These are phyloP conservation scores for Baccha elongata DNA, from an alignment of 2,888 invertebrate genomes.

Conservation along the genomic window DNA sequence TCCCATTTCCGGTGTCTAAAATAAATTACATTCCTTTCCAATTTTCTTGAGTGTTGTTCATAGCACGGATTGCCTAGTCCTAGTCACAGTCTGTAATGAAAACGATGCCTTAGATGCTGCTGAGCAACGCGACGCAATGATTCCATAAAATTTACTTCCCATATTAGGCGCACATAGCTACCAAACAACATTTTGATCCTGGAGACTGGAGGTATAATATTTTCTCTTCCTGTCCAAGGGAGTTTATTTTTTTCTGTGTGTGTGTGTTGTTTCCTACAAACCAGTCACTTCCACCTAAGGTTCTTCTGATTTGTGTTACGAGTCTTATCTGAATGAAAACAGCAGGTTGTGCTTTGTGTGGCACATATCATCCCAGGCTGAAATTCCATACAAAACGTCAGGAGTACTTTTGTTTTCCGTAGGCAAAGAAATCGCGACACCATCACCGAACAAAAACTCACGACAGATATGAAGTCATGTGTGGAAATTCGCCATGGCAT, in stretches of 20 bases:
- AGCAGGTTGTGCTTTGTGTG: constrained; percentile 29
- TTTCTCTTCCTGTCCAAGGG: constrained; percentile 48
- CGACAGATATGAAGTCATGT: constrained; percentile 60
- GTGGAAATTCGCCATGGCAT: constrained; percentile 45
- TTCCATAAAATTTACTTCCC: constrained; percentile 62
- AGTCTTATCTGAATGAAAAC: constrained; percentile 59
- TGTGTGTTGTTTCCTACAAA: constrained; percentile 17
- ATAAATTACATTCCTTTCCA: constrained; percentile 71
- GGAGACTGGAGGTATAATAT: constrained; percentile 59
- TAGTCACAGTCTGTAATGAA: constrained; percentile 11
- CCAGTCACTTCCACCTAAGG: constrained; percentile 48
- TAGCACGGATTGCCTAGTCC: constrained; percentile 12
- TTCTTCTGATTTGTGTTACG: constrained; percentile 62
- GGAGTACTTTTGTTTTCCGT: neutral
- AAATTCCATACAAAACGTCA: constrained; percentile 19
- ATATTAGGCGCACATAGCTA: constrained; percentile 34
- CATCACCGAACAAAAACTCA: neutral
- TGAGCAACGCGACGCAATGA: neutral
- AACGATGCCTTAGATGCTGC: neutral
- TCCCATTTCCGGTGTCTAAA: constrained; percentile 70
- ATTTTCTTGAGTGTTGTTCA: constrained; percentile 69
- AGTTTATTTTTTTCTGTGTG: constrained; percentile 10
- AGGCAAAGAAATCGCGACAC: constrained; percentile 11
- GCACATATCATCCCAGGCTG: neutral
- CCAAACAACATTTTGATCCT: constrained; percentile 38